A percentile compares a stretch with the other conserved stretches of the same genome.
phyloP scores from a whole-genome alignment of 2,888 invertebrate species.

The Agrotis clavis region DNA sequence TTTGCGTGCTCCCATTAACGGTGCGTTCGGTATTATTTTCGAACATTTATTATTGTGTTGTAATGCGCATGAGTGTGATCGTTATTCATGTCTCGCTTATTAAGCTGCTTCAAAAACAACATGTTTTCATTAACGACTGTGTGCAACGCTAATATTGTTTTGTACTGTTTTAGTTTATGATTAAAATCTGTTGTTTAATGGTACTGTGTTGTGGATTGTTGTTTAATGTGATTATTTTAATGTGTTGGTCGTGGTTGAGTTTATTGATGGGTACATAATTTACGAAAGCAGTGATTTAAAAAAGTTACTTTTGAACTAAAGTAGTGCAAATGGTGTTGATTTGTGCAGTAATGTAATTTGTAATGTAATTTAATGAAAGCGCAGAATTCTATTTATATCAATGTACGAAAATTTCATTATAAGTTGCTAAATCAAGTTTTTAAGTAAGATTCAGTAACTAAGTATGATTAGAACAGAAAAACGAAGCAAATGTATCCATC shows the following conservation, averaged over 20 bases:
- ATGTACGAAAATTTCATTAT: too few species aligned
- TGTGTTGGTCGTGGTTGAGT: conserved; percentile 18
- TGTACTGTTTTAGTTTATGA: conserved; percentile 75
- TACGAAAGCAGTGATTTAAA: background rate
- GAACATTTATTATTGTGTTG: conserved; percentile 87
- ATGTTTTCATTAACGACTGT: conserved; percentile 85
- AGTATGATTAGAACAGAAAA: too few species aligned
- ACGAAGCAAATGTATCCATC: too few species aligned
- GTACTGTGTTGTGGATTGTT: conserved; percentile 46
- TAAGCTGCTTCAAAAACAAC: conserved; percentile 90
- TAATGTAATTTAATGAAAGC: too few species aligned
- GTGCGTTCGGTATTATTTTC: conserved; percentile 88
- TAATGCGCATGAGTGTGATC: conserved; percentile 80
- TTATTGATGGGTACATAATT: conserved; percentile 29
- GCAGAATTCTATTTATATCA: too few species aligned
- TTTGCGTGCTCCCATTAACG: conserved; percentile 91
- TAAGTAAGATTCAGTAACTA: too few species aligned
- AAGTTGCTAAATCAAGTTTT: too few species aligned
- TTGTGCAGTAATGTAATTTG: too few species aligned
- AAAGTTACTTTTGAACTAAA: background rate
- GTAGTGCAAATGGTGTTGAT: too few species aligned
- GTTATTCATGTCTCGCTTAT: conserved; percentile 89
- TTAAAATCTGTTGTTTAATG: conserved; percentile 70
- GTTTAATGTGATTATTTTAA: conserved; percentile 46
- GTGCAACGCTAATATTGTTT: conserved; percentile 80